These are phyloP conservation scores for Hecatera dysodea DNA, from an alignment of 2,888 invertebrate genomes.

Conservation along the genomic window DNA sequence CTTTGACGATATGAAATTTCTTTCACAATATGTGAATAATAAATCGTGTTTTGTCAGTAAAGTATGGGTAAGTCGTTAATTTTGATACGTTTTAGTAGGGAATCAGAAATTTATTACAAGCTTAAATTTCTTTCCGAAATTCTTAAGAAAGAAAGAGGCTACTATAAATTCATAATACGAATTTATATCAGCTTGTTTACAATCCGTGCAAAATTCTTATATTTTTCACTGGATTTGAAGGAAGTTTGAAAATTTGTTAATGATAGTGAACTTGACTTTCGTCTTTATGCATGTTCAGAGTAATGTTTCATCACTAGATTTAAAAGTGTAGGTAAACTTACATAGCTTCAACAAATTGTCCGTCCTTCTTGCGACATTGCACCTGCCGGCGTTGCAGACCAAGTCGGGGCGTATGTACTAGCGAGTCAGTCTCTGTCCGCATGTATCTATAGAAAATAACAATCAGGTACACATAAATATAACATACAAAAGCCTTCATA, in stretches of 20 bases:
- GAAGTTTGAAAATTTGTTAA: too few relatives aligned
- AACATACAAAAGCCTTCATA: slow-evolving; percentile 11
- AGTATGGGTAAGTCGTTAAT: slow-evolving; percentile 15
- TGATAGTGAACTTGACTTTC: too few relatives aligned
- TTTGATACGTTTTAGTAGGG: background rate
- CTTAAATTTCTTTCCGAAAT: background rate
- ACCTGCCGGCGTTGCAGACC: slow-evolving; percentile 86
- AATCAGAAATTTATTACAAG: slow-evolving; percentile 23
- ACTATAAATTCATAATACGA: slow-evolving; percentile 1
- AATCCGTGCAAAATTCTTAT: background rate
- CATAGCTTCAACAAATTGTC: slow-evolving; percentile 83
- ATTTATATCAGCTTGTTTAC: slow-evolving; percentile 6
- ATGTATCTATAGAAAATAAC: slow-evolving; percentile 65
- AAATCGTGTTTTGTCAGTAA: slow-evolving; percentile 28
- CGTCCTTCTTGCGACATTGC: slow-evolving; percentile 84
- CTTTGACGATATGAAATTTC: slow-evolving; percentile 56
- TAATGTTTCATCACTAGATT: too few relatives aligned
- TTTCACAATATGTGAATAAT: slow-evolving; percentile 46
- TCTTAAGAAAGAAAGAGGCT: background rate
- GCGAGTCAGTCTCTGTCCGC: slow-evolving; percentile 78
- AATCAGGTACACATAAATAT: background rate
- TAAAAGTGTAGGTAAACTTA: slow-evolving; percentile 70
- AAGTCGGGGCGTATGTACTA: slow-evolving; percentile 86
- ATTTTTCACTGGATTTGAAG: background rate
- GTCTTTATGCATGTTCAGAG: too few relatives aligned